Conservation (phyloP, 1,140 invertebrate species). For the Aricia agestis region DNA sequence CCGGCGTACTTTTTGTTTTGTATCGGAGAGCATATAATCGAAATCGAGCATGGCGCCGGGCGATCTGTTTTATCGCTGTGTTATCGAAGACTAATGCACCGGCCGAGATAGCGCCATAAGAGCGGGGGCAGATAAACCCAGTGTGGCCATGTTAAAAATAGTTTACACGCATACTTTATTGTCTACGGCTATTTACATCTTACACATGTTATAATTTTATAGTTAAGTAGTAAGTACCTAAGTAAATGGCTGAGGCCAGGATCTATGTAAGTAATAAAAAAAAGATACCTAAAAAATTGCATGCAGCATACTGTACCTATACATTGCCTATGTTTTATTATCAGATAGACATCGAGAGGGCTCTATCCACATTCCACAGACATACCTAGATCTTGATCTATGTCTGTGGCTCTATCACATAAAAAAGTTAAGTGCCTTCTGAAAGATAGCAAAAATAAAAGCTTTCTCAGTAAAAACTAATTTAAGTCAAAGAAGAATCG, state of each 20-base stretch:
- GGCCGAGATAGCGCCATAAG: constrained; percentile 65
- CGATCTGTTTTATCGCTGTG: constrained; percentile 67
- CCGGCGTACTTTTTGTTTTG: constrained; percentile 61
- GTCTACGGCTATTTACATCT: constrained; percentile 29
- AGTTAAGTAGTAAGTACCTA: no score
- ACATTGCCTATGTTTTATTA: no score
- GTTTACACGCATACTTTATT: constrained; percentile 71
- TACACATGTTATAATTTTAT: constrained; percentile 4
- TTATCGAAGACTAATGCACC: constrained; percentile 74
- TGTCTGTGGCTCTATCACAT: no score
- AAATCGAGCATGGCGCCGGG: constrained; percentile 66
- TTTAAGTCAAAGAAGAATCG: neutral
- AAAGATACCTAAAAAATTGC: no score
- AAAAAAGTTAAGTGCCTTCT: no score
- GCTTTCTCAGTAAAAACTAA: no score
- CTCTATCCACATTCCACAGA: no score
- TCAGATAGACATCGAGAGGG: no score
- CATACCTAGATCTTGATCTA: no score
- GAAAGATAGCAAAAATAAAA: no score
- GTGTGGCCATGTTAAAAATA: constrained; percentile 74
- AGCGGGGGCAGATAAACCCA: constrained; percentile 69
- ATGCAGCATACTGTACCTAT: no score
- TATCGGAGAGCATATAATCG: constrained; percentile 58
- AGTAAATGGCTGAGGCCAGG: constrained; percentile 22
- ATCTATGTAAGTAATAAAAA: no score